Conservation (phyloP, 2,888 invertebrate species). For the Epinotia bilunana region DNA sequence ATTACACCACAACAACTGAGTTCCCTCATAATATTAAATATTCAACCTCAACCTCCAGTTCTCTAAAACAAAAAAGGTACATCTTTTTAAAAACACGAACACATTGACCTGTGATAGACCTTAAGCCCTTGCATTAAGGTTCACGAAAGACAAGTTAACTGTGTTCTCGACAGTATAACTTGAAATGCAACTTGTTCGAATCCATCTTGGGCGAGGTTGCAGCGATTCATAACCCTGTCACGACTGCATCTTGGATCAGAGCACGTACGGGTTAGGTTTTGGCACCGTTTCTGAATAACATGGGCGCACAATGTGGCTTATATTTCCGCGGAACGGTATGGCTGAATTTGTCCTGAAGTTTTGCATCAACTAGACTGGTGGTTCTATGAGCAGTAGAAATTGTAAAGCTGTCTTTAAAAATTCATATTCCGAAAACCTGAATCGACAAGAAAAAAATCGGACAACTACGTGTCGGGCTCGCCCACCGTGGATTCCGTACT, state of each 20-base stretch:
- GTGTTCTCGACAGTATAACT: neutral
- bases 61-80: no score
- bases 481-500: no score
- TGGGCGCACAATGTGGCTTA: neutral
- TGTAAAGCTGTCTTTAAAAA: no score
- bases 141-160: neutral
- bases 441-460: no score
- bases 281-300: constrained; percentile 24
- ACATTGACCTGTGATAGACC: neutral
- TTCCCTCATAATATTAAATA: no score
- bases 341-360: neutral
- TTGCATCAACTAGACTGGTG: neutral
- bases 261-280: constrained; percentile 28
- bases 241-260: constrained; percentile 33
- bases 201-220: constrained; percentile 26
- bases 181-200: constrained; percentile 11
- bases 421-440: no score
- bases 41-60: no score
- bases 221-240: constrained; percentile 34
- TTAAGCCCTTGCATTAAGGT: neutral
- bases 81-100: no score
- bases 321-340: neutral
- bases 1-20: no score
- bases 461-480: no score
- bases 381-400: no score